phyloP scores from a whole-genome alignment of 2,888 invertebrate species.

The Philereme vetulata region DNA sequence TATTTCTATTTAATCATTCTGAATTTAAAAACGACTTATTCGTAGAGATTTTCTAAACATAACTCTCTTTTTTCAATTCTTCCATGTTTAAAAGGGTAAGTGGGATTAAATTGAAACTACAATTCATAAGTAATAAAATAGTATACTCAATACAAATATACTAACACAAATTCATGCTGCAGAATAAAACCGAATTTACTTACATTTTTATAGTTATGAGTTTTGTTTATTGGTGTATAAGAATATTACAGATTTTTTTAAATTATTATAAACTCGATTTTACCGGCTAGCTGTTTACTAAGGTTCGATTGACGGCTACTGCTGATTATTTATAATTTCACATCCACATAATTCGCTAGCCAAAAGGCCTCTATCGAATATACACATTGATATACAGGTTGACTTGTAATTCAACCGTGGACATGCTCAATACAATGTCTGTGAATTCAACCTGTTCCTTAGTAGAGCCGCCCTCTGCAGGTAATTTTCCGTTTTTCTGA shows the following conservation, averaged over 20 bases:
- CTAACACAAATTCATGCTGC: constrained; percentile 14
- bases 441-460: too few relatives aligned
- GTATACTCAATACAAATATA: constrained; percentile 29
- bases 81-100: too few relatives aligned
- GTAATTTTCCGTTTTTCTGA: too few relatives aligned
- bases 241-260: not conserved
- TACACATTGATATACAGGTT: not conserved
- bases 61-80: too few relatives aligned
- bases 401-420: too few relatives aligned
- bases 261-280: constrained; percentile 6
- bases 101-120: constrained; percentile 18
- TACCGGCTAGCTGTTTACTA: constrained; percentile 5
- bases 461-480: too few relatives aligned
- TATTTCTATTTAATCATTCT: too few relatives aligned
- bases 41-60: too few relatives aligned
- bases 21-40: too few relatives aligned
- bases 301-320: constrained; percentile 13
- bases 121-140: constrained; percentile 25
- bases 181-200: constrained; percentile 10
- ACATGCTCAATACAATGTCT: too few relatives aligned
- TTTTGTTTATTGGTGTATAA: not conserved
- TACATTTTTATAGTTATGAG: not conserved
- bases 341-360: constrained; percentile 8
- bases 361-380: constrained; percentile 15
- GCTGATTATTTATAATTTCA: constrained; percentile 6